Conservation (phyloP, 1,140 invertebrate species). For the Uloborus diversus region DNA sequence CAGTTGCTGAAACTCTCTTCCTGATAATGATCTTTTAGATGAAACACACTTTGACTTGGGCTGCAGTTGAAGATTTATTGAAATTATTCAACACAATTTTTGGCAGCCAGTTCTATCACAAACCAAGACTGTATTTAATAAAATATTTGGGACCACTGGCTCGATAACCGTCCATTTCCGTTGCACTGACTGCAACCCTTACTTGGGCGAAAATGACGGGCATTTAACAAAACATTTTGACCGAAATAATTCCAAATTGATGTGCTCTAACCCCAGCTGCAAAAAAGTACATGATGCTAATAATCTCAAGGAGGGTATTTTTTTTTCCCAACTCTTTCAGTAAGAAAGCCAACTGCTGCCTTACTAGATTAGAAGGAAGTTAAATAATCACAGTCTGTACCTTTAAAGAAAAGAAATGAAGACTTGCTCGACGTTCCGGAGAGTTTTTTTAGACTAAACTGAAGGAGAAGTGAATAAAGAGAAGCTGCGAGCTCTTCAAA, state of each 20-base stretch:
- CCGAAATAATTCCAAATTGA: background rate
- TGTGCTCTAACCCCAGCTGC: background rate
- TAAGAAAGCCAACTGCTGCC: background rate
- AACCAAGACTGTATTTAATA: background rate
- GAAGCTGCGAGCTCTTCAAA: background rate
- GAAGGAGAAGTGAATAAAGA: background rate
- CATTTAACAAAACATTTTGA: slow-evolving; percentile 1
- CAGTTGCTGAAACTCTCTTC: slow-evolving; percentile 3
- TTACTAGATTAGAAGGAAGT: background rate
- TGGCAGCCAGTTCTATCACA: background rate
- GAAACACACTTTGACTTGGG: slow-evolving; percentile 4
- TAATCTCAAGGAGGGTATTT: slow-evolving; percentile 3
- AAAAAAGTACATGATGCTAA: background rate
- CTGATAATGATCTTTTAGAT: slow-evolving; percentile 9
- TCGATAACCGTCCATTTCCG: slow-evolving; percentile 1
- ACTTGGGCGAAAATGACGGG: slow-evolving; percentile 3
- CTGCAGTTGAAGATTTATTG: background rate
- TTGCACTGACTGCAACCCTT: slow-evolving; percentile 1
- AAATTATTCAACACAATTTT: slow-evolving; percentile 4
- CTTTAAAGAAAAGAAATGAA: background rate
- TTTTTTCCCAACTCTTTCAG: slow-evolving; percentile 4
- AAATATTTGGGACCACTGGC: background rate
- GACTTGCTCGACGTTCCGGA: background rate
- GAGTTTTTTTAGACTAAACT: background rate
- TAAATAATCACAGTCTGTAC: background rate